Base-by-base conservation (phyloP, 1,140 invertebrate genomes). In the Drosophila suzukii region DNA sequence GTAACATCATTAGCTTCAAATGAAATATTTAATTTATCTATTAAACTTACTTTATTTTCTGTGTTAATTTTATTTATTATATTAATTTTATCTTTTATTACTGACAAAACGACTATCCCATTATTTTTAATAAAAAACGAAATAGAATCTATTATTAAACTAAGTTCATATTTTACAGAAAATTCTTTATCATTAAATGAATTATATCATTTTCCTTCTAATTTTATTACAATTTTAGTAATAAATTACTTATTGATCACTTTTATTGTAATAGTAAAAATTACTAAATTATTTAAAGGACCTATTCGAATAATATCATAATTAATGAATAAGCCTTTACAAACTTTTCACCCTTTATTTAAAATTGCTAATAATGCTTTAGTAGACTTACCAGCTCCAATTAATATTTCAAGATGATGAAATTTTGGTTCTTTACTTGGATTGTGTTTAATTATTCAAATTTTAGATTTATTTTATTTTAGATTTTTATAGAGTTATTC, bases 371-470 rank as follows among this genome's bases (percentile, higher is more conserved):
- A n/a, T n/a, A n/a, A n/a, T n/a, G n/a, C n/a, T n/a, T n/a, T n/a
- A n/a, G n/a, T n/a, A n/a, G n/a, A n/a, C n/a, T n/a, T n/a, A n/a
- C n/a, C n/a, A n/a, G n/a, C n/a, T n/a, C n/a, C n/a, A n/a, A n/a
- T n/a, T n/a, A n/a, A n/a, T n/a, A n/a, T n/a, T n/a, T n/a, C n/a
- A n/a, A n/a, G n/a, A n/a, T 93, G 93, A 93, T 77, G 70, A 77
- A 62, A 75, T 70, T 75, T 75, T 70, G 72, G 72, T 1, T 75
- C 72, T n/a, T 93, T 95, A 79, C 83, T 95, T 93, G 94, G 93
- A 65, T 79, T 95, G 92, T 94, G 93, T 79, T 92, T 95, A 93
- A 89, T 93, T 72, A 93, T 93, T 88, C 94, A 94, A 94, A 94
- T 95, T 93, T 72, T 94, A 63, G 7, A 4, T 30, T 4, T 4